Base-by-base conservation (phyloP, 1,140 invertebrate species). In the Scaptomyza montana region DNA sequence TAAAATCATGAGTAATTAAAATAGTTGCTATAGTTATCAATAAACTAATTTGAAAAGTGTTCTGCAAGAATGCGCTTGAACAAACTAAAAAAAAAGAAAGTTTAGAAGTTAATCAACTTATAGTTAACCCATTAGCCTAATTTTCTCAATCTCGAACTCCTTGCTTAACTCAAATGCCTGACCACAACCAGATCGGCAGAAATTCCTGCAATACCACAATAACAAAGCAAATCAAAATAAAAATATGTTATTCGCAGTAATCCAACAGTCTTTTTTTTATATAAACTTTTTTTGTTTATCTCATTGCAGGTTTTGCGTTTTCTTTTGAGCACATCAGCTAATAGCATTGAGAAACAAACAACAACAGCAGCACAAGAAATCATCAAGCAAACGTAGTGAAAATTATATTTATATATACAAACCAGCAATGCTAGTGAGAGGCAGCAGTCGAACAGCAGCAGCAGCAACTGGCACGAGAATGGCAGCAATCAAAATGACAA, bases 301-400 rank as follows among this genome's bases (percentile, higher is more conserved):
- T 69, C 7, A 78, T 86, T 86, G 75, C 82, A 86, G 82, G 76
- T 89, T 82, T 81, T 73, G 72, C 67, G 71, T 78, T 86, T 86
- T 87, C 71, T 69, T 79, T 82, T 89, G 77, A 63, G 74, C 62
- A 75, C 67, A 80, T 57, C 71, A 69, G 61, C 57, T 86, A 86
- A 86, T 86, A 89, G 84, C 84, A 89, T 89, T 82, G 68, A 77
- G 68, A 81, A 60, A 64, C n/a, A 30, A 51, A 47, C 12, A 59
- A 76, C 16, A 16, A 1, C 16, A 16, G 16, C 16, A 16, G 16
- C 16, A 16, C 16, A 66, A 59, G 56, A 59, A 59, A 59, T 59
- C 43, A 45, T 60, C 57, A 59, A 66, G 13, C 41, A 13, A 57
- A 65, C 61, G 55, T 54, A 41, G 74, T 71, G 70, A 68, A 78